A percentile compares a stretch with the other conserved stretches of the same genome.
phyloP scores from a whole-genome alignment of 2,797 vertebrate genomes.

The Prunella strophiata region DNA sequence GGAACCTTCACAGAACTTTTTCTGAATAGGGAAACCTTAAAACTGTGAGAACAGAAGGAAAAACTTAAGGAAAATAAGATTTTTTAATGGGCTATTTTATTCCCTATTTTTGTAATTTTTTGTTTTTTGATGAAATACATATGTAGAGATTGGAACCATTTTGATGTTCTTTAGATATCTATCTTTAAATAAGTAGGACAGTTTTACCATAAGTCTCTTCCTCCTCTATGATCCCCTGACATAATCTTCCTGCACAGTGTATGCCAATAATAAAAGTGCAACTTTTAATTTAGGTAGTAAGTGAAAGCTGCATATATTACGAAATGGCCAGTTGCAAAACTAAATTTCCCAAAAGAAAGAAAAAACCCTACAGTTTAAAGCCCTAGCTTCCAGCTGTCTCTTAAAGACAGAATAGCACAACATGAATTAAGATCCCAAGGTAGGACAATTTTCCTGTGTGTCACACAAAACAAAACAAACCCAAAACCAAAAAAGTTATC shows the following conservation, averaged over 20 bases:
- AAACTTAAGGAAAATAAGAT: not conserved
- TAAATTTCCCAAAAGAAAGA: slow-evolving; percentile 11
- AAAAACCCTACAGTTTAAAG: not conserved
- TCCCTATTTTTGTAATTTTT: not conserved
- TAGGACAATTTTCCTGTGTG: not conserved
- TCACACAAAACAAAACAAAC: not conserved
- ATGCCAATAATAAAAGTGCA: not conserved
- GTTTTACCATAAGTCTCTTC: not conserved
- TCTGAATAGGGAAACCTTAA: not conserved
- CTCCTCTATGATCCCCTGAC: not conserved
- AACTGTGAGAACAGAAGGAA: not conserved
- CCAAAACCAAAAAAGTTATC: not conserved
- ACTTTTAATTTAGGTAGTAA: slow-evolving; percentile 8
- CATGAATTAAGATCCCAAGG: not conserved
- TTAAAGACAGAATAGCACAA: not conserved
- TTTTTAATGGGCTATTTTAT: not conserved
- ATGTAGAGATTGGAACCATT: not conserved
- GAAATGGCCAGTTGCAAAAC: not conserved
- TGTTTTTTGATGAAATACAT: not conserved
- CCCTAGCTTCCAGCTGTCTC: not conserved
- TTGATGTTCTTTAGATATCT: not conserved
- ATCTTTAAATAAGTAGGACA: not conserved
- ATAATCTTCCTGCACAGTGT: not conserved
- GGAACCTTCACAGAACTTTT: not conserved
- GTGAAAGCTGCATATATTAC: not conserved